Evolutionary conservation across 2,888 invertebrate genomes (phyloP).

Genomic region (Caenorhabditis sulstoni): DNA sequence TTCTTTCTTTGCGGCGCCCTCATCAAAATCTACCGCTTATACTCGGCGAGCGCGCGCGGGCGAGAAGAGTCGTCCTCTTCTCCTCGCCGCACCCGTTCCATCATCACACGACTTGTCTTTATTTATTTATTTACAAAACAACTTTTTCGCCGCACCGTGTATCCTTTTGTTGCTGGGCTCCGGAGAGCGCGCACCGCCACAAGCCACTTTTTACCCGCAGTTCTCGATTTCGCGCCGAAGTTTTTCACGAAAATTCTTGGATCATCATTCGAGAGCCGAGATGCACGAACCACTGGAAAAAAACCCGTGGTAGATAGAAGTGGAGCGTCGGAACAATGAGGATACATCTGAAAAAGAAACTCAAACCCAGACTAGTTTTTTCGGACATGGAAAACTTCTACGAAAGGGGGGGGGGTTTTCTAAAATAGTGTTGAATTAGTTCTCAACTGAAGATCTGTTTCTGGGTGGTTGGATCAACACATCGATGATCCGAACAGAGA

Average conservation of each 20-base stretch:
- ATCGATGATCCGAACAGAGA: too few species aligned
- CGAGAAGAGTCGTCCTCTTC: not conserved
- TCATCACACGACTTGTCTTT: conserved; percentile 25
- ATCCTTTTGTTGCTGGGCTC: conserved; percentile 1
- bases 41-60: not conserved
- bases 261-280: conserved; percentile 38
- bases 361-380: too few species aligned
- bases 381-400: too few species aligned
- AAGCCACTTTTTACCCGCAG: not conserved
- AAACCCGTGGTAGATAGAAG: not conserved
- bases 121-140: conserved; percentile 58
- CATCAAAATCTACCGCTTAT: not conserved
- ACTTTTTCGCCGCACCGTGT: conserved; percentile 23
- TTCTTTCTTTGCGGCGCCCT: not conserved
- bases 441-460: too few species aligned
- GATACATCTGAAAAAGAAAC: not conserved
- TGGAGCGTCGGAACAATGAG: not conserved
- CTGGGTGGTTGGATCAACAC: too few species aligned
- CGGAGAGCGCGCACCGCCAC: not conserved
- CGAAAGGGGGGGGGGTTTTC: too few species aligned
- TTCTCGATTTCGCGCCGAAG: conserved; percentile 18
- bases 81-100: not conserved
- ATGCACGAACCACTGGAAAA: conserved; percentile 34
- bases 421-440: too few species aligned
- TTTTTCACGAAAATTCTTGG: conserved; percentile 42